phyloP scores from a whole-genome alignment of 2,113 vertebrate genomes.

The Laticauda laticaudata region DNA sequence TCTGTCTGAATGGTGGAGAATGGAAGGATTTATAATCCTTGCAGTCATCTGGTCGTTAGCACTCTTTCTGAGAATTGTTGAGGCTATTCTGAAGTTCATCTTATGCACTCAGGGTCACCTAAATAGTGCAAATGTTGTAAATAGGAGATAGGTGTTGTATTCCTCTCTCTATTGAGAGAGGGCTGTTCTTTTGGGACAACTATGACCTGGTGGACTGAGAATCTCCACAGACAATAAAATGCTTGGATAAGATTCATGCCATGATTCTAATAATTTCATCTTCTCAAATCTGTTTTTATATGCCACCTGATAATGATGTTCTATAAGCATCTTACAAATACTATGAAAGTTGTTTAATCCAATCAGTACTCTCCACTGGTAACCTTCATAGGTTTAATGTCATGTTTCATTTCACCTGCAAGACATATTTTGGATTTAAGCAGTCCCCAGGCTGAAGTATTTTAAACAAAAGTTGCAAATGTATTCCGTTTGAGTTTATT shows the following conservation, averaged over 20 bases:
- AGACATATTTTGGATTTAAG: not conserved
- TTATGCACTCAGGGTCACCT: not conserved
- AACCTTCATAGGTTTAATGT: not conserved
- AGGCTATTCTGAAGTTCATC: not conserved
- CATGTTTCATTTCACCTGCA: not conserved
- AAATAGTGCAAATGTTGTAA: not conserved
- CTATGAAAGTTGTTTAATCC: not conserved
- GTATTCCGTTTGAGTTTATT: not conserved
- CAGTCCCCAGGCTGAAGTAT: not conserved
- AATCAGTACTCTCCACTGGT: not conserved
- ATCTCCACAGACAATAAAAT: not conserved
- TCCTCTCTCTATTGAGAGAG: not conserved
- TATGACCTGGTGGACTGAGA: not conserved
- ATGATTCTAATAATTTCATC: not conserved
- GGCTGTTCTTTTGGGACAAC: not conserved
- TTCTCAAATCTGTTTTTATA: not conserved
- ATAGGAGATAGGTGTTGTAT: not conserved
- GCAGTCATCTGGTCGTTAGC: not conserved
- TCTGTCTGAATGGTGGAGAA: not conserved
- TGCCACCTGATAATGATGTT: not conserved
- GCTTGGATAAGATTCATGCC: not conserved
- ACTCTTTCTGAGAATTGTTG: not conserved
- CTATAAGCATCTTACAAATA: not conserved
- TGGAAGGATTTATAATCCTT: not conserved
- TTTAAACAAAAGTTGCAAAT: not conserved